Conservation (phyloP, 2,113 vertebrate genomes). For the Neotoma lepida region DNA sequence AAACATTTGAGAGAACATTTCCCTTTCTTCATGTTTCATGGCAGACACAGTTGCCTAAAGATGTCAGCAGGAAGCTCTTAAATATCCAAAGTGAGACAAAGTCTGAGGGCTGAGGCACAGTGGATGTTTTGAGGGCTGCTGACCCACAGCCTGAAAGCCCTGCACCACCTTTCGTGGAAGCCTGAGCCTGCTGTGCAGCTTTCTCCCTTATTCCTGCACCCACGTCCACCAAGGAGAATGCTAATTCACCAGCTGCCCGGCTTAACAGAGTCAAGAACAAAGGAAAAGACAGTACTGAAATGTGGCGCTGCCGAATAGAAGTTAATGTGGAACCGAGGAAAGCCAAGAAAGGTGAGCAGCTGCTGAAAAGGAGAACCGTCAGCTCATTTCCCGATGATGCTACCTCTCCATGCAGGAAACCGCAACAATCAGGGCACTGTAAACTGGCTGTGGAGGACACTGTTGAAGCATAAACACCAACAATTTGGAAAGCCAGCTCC, state of each 20-base stretch:
- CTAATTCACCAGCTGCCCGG: conserved; percentile 84
- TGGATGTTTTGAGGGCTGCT: too few species aligned
- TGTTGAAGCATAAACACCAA: conserved; percentile 87
- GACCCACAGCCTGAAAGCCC: too few species aligned
- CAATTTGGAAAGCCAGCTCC: conserved; percentile 88
- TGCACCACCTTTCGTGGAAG: too few species aligned
- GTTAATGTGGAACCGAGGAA: conserved; percentile 94
- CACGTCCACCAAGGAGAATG: conserved; percentile 91
- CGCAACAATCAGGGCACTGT: conserved; percentile 88
- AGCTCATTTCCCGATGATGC: conserved; percentile 80
- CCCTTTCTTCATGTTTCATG: not conserved
- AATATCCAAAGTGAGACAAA: not conserved
- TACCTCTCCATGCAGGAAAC: conserved; percentile 90
- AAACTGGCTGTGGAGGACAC: conserved; percentile 94
- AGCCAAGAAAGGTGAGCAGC: conserved; percentile 95
- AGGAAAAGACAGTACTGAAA: conserved; percentile 91
- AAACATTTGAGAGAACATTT: not conserved
- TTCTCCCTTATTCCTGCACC: conserved; percentile 66
- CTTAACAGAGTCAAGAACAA: conserved; percentile 95
- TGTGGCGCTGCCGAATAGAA: conserved; percentile 91
- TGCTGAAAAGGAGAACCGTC: conserved; percentile 94
- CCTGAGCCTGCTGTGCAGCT: too few species aligned
- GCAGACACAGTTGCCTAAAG: not conserved
- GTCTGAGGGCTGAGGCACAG: too few species aligned
- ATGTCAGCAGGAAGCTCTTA: not conserved